Percentiles rank a stretch among this genome's conserved stretches.
Evolutionary conservation across 1,140 invertebrate species (phyloP).

Genomic region (Anthonomus grandis): DNA sequence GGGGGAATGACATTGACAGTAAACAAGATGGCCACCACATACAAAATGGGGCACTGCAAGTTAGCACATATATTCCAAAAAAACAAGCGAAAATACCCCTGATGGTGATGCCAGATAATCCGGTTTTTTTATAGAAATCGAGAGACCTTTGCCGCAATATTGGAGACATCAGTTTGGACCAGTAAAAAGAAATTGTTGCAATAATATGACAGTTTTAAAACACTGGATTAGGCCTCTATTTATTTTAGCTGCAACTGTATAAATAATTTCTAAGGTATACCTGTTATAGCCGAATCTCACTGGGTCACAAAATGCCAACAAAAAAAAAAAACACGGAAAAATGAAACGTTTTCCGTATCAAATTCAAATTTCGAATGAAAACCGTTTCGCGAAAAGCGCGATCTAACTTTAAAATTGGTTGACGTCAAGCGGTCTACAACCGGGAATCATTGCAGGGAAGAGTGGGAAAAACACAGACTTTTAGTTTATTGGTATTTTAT

Average conservation of each 20-base stretch:
- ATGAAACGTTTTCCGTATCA: neutral
- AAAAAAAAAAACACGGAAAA: neutral
- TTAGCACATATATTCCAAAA: no score
- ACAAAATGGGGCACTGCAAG: no score
- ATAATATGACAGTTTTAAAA: no score
- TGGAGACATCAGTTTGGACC: no score
- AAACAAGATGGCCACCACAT: no score
- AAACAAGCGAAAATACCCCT: no score
- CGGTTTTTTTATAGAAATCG: no score
- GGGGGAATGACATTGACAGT: no score
- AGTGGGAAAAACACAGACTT: neutral
- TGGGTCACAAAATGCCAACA: neutral
- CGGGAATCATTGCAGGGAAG: neutral
- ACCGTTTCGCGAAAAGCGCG: neutral
- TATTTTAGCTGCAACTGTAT: neutral
- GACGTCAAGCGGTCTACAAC: slow-evolving; percentile 14
- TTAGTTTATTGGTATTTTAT: neutral
- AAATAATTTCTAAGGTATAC: neutral
- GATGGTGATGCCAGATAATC: no score
- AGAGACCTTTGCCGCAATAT: no score
- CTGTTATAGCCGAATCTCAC: neutral
- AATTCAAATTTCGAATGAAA: neutral
- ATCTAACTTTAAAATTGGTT: slow-evolving; percentile 10
- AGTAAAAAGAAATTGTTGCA: no score
- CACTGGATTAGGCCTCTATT: neutral